A percentile compares a stretch with the other conserved stretches of the same genome.
Evolutionary conservation across 2,888 invertebrate genomes (phyloP).

Genomic region (Nephrotoma guestfalica): DNA sequence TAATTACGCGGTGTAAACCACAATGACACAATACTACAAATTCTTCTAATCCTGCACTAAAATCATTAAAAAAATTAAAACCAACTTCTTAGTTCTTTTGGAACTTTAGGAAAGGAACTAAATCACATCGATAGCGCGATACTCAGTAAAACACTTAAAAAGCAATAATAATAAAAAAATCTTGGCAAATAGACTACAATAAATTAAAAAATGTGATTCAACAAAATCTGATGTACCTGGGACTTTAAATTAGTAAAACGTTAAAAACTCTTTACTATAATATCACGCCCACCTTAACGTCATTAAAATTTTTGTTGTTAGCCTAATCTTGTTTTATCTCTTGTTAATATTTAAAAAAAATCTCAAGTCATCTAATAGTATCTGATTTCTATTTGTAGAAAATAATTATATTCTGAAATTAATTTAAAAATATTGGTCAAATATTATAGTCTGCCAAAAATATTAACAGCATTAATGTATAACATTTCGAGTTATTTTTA

Average conservation of each 20-base stretch:
- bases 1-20: too few species aligned
- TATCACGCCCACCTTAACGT: background rate
- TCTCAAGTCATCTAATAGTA: background rate
- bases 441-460: background rate
- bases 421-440: too few species aligned
- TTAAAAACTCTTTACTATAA: background rate
- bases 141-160: background rate
- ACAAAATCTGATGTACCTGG: background rate
- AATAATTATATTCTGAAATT: background rate
- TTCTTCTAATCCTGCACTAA: too few species aligned
- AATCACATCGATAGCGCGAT: background rate
- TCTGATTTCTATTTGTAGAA: background rate
- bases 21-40: too few species aligned
- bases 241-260: background rate
- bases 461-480: background rate
- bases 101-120: too few species aligned
- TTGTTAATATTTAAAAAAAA: background rate
- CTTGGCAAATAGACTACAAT: background rate
- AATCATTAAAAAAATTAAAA: too few species aligned
- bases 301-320: background rate
- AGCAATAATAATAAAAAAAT: too few species aligned
- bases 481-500: background rate
- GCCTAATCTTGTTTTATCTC: background rate
- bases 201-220: background rate
- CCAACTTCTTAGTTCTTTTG: too few species aligned